Evolutionary conservation across 2,113 vertebrate species (phyloP).

Genomic region (Cyprinus carpio): DNA sequence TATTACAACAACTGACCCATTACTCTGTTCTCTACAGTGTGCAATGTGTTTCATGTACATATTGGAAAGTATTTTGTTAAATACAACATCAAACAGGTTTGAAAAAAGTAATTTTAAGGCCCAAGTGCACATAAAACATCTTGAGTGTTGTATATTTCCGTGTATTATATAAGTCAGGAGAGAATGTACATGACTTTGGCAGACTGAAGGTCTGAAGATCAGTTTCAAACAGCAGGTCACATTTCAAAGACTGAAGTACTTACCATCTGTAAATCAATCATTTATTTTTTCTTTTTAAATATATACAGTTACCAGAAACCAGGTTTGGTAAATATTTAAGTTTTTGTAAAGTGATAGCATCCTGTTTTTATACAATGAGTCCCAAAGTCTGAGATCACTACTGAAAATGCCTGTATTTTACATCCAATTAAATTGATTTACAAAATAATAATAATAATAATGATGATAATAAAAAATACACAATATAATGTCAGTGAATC

Average conservation of each 20-base stretch:
- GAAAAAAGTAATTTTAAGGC: not conserved
- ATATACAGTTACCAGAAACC: no score
- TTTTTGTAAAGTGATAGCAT: no score
- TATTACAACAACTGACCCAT: not conserved
- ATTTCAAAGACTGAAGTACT: not conserved
- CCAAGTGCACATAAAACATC: not conserved
- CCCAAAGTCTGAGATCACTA: not conserved
- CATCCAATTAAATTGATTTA: not conserved
- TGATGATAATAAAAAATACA: not conserved
- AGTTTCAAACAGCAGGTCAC: not conserved
- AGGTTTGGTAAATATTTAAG: no score
- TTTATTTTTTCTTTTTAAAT: no score
- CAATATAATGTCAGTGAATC: not conserved
- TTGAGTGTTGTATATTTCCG: no score
- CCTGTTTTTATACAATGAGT: no score
- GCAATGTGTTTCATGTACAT: not conserved
- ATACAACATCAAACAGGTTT: not conserved
- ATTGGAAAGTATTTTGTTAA: not conserved
- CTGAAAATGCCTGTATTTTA: no score
- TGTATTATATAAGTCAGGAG: no score
- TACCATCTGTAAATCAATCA: no score
- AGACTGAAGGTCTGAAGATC: not conserved
- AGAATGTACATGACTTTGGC: not conserved
- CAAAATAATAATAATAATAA: no score
- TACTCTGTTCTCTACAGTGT: not conserved